Conservation (phyloP, 1,140 invertebrate species). For the Caenorhabditis brenneri region DNA sequence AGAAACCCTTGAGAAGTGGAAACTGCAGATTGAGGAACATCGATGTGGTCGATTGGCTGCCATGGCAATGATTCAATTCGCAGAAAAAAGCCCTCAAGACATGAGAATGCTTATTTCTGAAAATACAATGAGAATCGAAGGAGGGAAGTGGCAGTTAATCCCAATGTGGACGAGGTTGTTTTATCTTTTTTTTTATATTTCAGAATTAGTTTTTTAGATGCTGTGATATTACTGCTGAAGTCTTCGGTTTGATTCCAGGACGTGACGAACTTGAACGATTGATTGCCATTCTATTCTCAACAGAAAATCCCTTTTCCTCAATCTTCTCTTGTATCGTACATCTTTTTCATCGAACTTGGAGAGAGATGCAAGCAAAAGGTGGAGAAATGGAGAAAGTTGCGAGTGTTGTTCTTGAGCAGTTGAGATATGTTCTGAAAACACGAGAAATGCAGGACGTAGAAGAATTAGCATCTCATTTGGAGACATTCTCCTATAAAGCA, state of each 20-base stretch:
- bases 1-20: neutral
- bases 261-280: constrained; percentile 33
- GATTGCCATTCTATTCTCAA: constrained; percentile 56
- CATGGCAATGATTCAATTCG: neutral
- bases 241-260: constrained; percentile 44
- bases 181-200: neutral
- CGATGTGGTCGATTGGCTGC: neutral
- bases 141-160: constrained; percentile 37
- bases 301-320: constrained; percentile 59
- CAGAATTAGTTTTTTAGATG: neutral
- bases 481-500: constrained; percentile 60
- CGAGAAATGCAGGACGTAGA: constrained; percentile 48
- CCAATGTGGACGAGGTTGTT: constrained; percentile 40
- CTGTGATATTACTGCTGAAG: constrained; percentile 27
- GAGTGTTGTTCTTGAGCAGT: neutral
- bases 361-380: constrained; percentile 65
- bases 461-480: constrained; percentile 53
- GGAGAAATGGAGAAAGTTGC: constrained; percentile 59
- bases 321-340: constrained; percentile 57
- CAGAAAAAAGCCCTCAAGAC: constrained; percentile 14
- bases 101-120: constrained; percentile 43
- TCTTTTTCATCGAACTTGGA: constrained; percentile 62
- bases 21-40: neutral
- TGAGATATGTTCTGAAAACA: neutral
- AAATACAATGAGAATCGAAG: constrained; percentile 42